Conservation (phyloP, 1,140 invertebrate species). For the Littorina saxatilis region DNA sequence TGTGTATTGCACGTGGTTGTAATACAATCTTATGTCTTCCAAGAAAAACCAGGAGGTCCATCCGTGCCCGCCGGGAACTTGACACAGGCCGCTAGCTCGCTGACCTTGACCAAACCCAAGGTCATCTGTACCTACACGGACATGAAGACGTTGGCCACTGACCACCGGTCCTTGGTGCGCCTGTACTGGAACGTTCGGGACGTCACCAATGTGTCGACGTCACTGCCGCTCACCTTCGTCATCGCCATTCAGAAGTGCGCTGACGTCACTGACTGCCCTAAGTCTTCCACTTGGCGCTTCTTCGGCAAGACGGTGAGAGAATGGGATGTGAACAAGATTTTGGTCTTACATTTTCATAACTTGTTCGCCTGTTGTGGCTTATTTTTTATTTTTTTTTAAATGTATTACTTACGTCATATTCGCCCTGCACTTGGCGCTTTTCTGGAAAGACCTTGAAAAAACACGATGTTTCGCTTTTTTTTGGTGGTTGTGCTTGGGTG, state of each 20-base stretch:
- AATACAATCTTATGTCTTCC: too few species aligned
- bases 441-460: too few species aligned
- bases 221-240: constrained; percentile 30
- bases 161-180: constrained; percentile 13
- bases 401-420: too few species aligned
- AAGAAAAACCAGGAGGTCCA: not conserved
- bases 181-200: constrained; percentile 34
- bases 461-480: too few species aligned
- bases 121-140: constrained; percentile 34
- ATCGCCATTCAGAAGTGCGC: not conserved
- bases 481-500: too few species aligned
- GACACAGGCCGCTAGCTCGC: not conserved
- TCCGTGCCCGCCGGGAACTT: not conserved
- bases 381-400: too few species aligned
- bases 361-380: not conserved
- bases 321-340: too few species aligned
- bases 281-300: not conserved
- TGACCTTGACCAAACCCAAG: constrained; percentile 2
- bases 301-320: not conserved
- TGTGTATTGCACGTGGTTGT: too few species aligned
- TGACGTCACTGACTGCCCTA: not conserved
- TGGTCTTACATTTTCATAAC: too few species aligned
- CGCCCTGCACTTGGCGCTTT: too few species aligned
- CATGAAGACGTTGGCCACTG: not conserved
- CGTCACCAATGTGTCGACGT: constrained; percentile 11